Conservation (phyloP, 1,140 invertebrate genomes). For the Dreissena rostriformis region DNA sequence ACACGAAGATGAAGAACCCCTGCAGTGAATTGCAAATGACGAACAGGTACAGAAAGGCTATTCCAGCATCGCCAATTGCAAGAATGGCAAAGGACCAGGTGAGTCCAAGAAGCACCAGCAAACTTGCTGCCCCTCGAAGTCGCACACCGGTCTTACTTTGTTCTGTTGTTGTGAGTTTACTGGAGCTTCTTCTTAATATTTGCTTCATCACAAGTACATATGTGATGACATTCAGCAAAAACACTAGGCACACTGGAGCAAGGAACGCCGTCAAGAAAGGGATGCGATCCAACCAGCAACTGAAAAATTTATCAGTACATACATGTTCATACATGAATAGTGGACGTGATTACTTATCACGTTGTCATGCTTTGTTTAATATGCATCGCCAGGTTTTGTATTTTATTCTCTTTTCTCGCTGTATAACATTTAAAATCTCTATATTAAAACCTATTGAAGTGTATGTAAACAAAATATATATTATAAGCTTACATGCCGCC, state of each 20-base stretch:
- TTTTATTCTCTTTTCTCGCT: no score
- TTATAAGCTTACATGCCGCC: constrained; percentile 69
- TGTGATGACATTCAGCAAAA: constrained; percentile 81
- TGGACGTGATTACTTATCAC: no score
- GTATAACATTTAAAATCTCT: no score
- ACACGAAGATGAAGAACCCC: constrained; percentile 83
- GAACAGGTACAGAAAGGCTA: constrained; percentile 83
- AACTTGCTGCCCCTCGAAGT: constrained; percentile 82
- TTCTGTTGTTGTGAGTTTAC: constrained; percentile 70
- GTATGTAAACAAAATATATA: no score
- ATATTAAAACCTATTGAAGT: no score
- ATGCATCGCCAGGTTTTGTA: no score
- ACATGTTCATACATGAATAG: no score
- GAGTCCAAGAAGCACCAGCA: constrained; percentile 83
- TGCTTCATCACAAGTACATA: constrained; percentile 81
- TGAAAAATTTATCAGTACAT: constrained; percentile 59
- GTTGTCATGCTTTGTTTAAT: no score
- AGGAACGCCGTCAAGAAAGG: constrained; percentile 81
- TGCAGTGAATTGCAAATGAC: constrained; percentile 83
- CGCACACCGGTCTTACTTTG: constrained; percentile 70
- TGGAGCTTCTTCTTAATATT: constrained; percentile 58
- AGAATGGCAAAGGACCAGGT: constrained; percentile 84
- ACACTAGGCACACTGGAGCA: constrained; percentile 82
- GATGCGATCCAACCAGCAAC: constrained; percentile 78
- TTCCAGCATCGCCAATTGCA: constrained; percentile 80